phyloP scores from a whole-genome alignment of 1,140 invertebrate species.

The Radopholus similis region DNA sequence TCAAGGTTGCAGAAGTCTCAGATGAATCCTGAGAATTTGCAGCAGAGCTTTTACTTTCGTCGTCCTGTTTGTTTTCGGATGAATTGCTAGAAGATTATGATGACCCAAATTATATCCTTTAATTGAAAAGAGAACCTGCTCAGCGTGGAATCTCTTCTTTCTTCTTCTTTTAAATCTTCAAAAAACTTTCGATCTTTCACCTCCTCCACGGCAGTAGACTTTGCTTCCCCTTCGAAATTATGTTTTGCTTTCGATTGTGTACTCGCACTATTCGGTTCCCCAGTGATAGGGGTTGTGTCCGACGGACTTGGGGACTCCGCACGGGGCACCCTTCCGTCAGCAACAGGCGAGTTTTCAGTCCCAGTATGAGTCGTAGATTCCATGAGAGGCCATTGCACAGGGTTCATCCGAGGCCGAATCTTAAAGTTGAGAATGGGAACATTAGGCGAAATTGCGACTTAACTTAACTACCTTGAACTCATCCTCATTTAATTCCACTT shows the following conservation, averaged over 20 bases:
- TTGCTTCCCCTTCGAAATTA: too few relatives aligned
- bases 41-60: too few relatives aligned
- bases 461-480: slow-evolving; percentile 27
- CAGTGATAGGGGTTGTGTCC: not conserved
- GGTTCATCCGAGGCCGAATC: slow-evolving; percentile 31
- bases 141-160: not conserved
- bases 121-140: not conserved
- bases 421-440: slow-evolving; percentile 6
- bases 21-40: too few relatives aligned
- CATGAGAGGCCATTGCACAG: slow-evolving; percentile 16
- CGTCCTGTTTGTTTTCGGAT: not conserved
- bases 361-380: slow-evolving; percentile 11
- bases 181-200: not conserved
- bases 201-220: not conserved
- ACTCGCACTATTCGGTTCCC: too few relatives aligned
- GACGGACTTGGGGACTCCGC: not conserved
- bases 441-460: slow-evolving; percentile 1
- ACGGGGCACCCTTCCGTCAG: not conserved
- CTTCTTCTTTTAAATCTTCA: too few relatives aligned
- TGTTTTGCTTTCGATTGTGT: too few relatives aligned
- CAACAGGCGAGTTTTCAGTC: not conserved
- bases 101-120: not conserved
- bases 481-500: slow-evolving; percentile 49
- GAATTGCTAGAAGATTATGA: not conserved
- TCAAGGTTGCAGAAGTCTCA: too few relatives aligned